Base-by-base conservation (phyloP, 2,888 invertebrate species). In the Eupithecia exiguata region DNA sequence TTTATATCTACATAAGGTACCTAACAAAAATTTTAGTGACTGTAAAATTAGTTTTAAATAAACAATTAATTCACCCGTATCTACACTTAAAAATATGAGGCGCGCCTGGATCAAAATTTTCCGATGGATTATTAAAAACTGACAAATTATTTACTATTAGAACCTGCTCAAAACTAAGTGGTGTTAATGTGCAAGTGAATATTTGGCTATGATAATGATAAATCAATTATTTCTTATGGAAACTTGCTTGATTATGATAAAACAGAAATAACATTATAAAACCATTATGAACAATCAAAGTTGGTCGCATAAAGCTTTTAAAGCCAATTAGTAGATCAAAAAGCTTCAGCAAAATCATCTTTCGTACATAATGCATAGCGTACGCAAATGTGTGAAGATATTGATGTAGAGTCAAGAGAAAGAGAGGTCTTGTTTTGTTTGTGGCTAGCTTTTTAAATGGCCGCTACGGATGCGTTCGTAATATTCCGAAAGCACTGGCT, bases 381-480 rank as follows among this genome's bases (percentile, higher is more conserved):
- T 73, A 76, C 62, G 70, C 69, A 71, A 53, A 76, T 61, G 70
- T 68, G 25, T 66, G 40, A 30, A 53, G 73, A 71, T 67, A 76
- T 76, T 73, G 76, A 76, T 73, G 71, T 66, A 61, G 40, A 62
- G 2, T 30, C 2, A 3, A 30, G 36, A 36, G 36, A 36, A 9
- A 36, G 40, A 40, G 70, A 70, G 62, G 62, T 72, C 69, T 35
- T 75, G 69, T 75, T 75, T 78, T 77, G 76, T 76, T 76, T 76
- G 71, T 62, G 71, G 71, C 73, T 76, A 38, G 69, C 71, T 78
- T 71, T 71, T 30, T 61, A 63, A 67, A 76, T 74, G 76, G 76
- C 76, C 61, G 71, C 69, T 69, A 73, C 77, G 1, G 81, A 18
- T 78, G 86, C 86, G 82, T 86, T 86, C 86, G 74, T 10, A 30